A percentile compares a stretch with the other conserved stretches of the same genome.
Evolutionary conservation across 2,113 vertebrate species (phyloP).

Genomic region (Pionites leucogaster): DNA sequence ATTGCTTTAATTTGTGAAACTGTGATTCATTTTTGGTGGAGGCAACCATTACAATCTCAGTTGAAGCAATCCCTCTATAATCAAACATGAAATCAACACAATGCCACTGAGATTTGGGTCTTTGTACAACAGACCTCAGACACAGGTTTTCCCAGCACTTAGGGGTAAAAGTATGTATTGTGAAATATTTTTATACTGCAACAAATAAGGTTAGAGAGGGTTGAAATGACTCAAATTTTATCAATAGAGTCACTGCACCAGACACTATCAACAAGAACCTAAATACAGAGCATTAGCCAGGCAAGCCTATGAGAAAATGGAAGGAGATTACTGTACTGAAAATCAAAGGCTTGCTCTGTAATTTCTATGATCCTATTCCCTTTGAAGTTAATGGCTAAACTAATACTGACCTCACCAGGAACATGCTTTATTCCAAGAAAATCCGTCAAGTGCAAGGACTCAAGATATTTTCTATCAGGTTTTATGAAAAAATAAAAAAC

Average conservation of each 20-base stretch:
- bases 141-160: not conserved
- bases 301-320: conserved; percentile 31
- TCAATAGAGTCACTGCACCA: conserved; percentile 36
- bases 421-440: conserved; percentile 34
- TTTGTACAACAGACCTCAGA: not conserved
- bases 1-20: conserved; percentile 72
- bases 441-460: conserved; percentile 45
- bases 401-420: conserved; percentile 59
- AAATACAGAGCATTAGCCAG: not conserved
- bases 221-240: conserved; percentile 29
- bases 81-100: conserved; percentile 39
- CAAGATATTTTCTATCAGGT: conserved; percentile 10
- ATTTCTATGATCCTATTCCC: conserved; percentile 32
- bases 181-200: not conserved
- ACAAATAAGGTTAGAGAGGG: conserved; percentile 22
- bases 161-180: not conserved
- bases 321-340: conserved; percentile 56
- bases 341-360: conserved; percentile 63
- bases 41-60: conserved; percentile 54
- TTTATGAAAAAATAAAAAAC: not conserved
- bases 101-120: not conserved
- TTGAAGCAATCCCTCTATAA: conserved; percentile 50
- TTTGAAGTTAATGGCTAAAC: conserved; percentile 69
- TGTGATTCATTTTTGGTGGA: conserved; percentile 45
- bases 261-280: conserved; percentile 13